Base-by-base conservation (phyloP, 2,797 vertebrate genomes). In the Pygocentrus nattereri region DNA sequence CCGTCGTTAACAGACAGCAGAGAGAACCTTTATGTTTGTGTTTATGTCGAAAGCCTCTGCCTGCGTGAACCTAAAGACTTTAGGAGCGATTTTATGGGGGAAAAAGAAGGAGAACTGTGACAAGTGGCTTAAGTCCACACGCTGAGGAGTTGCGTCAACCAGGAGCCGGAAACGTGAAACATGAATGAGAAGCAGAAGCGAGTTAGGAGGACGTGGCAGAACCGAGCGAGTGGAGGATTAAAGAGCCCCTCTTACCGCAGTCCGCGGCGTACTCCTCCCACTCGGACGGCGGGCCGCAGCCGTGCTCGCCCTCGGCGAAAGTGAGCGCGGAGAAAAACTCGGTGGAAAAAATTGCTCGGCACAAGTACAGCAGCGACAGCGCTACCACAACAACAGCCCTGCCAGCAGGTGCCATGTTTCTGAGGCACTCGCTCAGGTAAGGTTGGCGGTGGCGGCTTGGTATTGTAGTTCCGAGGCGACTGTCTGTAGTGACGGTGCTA, bases 191-290 rank as follows among this genome's bases (percentile, higher is more conserved):
- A 2, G 34, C 11, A 82, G 25, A 47, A n/a, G 65, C 41, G n/a
- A 61, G 67, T 79, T 30, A 54, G 50, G 52, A 76, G 50, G 11
- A 95, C 94, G 94, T 95, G 93, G 93, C 93, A 89, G 56, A 86
- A 82, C 69, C 38, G 64, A n/a, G n/a, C 41, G 64, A 23, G 58
- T 23, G 12, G 12, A 13, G 23, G 58, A 79, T 52, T 16, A 47
- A 19, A 74, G 78, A 44, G 62, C 73, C 56, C 61, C 3, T 41
- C 90, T 95, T 92, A 96, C 95, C 95, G 91, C 95, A 96, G 90
- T 96, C 95, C 0, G 93, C 86, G 27, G 94, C 88, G 88, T 92
- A 94, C 69, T 96, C 95, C 78, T 96, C 94, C 94, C 94, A 94
- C 58, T 95, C 95, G 72, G 94, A 93, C 65, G 92, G 88, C 81